phyloP scores from a whole-genome alignment of 2,797 vertebrate genomes.

The Cyclura pinguis region DNA sequence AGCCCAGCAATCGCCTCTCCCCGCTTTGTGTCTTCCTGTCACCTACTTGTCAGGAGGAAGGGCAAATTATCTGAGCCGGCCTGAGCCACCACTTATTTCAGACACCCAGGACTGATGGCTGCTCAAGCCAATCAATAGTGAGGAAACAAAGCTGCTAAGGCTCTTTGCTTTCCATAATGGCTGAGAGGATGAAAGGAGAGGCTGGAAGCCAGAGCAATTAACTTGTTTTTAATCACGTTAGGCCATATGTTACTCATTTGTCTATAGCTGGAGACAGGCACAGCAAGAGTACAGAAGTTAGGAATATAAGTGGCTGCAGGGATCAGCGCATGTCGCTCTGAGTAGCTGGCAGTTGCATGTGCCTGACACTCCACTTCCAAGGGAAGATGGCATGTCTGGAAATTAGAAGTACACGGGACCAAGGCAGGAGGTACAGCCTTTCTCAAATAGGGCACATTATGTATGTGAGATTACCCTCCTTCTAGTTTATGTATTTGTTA shows the following conservation, averaged over 20 bases:
- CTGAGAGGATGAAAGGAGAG: constrained; percentile 2
- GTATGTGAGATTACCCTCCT: not conserved
- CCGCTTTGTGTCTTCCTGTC: too few species aligned
- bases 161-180: not conserved
- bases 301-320: not conserved
- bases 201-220: constrained; percentile 40
- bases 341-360: not conserved
- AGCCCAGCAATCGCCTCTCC: too few species aligned
- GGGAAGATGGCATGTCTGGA: not conserved
- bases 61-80: constrained; percentile 26
- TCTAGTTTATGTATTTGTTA: not conserved
- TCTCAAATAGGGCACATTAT: not conserved
- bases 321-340: not conserved
- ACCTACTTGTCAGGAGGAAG: not conserved
- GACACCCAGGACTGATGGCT: constrained; percentile 14
- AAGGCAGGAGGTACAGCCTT: not conserved
- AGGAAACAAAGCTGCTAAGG: not conserved
- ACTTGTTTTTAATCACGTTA: constrained; percentile 40
- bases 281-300: not conserved
- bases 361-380: not conserved
- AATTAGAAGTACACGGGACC: not conserved
- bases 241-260: constrained; percentile 36
- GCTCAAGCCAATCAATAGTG: constrained; percentile 19
- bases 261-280: constrained; percentile 16
- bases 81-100: constrained; percentile 14